Conservation (phyloP, 2,113 vertebrate species). For the Eulemur rufifrons region DNA sequence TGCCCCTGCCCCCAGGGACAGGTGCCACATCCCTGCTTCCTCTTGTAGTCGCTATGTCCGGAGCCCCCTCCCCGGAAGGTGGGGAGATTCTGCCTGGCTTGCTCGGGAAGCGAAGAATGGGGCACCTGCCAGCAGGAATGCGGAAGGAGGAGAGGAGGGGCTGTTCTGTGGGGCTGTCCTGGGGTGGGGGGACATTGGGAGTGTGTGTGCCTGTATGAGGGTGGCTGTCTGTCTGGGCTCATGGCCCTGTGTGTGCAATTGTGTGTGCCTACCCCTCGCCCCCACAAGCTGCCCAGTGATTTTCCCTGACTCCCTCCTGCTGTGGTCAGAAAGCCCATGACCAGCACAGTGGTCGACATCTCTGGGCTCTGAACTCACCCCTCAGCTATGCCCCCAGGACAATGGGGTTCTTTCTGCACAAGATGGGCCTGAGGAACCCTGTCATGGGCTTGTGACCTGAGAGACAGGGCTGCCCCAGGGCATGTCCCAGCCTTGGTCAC, state of each 20-base stretch:
- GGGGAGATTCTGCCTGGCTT: background rate
- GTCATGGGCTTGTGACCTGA: conserved; percentile 74
- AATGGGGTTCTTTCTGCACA: conserved; percentile 80
- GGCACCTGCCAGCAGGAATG: conserved; percentile 1
- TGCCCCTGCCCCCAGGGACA: conserved; percentile 44
- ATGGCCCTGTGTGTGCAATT: background rate
- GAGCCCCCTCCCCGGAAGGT: background rate
- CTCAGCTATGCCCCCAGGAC: conserved; percentile 77
- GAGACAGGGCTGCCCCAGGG: conserved; percentile 53
- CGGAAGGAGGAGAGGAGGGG: background rate
- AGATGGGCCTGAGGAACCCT: conserved; percentile 37
- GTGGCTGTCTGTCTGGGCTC: background rate
- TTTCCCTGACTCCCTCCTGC: background rate
- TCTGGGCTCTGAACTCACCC: conserved; percentile 81
- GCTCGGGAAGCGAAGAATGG: background rate
- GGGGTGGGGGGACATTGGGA: background rate
- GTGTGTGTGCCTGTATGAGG: background rate
- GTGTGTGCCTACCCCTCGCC: background rate
- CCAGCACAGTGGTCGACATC: conserved; percentile 27
- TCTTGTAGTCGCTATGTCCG: background rate
- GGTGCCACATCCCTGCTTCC: conserved; percentile 52
- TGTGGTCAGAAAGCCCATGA: conserved; percentile 8
- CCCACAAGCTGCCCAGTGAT: background rate
- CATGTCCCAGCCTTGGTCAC: conserved; percentile 37
- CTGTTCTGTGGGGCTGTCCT: background rate